Percentiles rank a stretch among this genome's conserved stretches.
These are phyloP conservation scores for Epirrhoe tristata DNA, from an alignment of 2,888 invertebrate genomes.

Conservation along the genomic window DNA sequence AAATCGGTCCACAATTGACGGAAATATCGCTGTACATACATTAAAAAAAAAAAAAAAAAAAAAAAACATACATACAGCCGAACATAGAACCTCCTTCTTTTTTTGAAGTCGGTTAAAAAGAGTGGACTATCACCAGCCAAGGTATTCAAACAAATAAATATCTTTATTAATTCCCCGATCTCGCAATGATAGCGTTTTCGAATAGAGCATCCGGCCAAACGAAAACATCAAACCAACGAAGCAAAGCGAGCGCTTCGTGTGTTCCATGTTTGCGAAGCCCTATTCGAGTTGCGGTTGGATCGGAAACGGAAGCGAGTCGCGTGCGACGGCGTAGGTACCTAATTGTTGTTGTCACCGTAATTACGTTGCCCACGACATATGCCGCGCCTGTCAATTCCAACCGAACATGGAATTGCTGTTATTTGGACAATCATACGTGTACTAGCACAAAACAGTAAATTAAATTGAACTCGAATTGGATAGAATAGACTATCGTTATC, in stretches of 20 bases:
- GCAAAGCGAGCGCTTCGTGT: constrained; percentile 11
- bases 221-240: constrained; percentile 14
- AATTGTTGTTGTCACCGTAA: constrained; percentile 76
- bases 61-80: too few relatives aligned
- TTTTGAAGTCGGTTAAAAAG: too few relatives aligned
- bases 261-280: constrained; percentile 40
- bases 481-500: constrained; percentile 5
- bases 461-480: constrained; percentile 15
- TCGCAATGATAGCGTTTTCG: background rate
- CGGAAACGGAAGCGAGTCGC: constrained; percentile 80
- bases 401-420: constrained; percentile 54
- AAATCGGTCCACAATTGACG: too few relatives aligned
- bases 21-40: too few relatives aligned
- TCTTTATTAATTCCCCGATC: background rate
- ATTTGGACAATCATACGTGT: constrained; percentile 34
- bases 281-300: constrained; percentile 64
- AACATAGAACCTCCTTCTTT: too few relatives aligned
- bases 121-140: too few relatives aligned
- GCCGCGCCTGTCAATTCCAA: constrained; percentile 45
- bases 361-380: constrained; percentile 62
- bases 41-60: too few relatives aligned
- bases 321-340: constrained; percentile 58
- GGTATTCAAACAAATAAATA: background rate
- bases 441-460: constrained; percentile 12
- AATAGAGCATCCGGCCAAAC: constrained; percentile 9